Evolutionary conservation across 2,888 invertebrate species (phyloP).

Genomic region (Imbricaverruca yamaguchii): DNA sequence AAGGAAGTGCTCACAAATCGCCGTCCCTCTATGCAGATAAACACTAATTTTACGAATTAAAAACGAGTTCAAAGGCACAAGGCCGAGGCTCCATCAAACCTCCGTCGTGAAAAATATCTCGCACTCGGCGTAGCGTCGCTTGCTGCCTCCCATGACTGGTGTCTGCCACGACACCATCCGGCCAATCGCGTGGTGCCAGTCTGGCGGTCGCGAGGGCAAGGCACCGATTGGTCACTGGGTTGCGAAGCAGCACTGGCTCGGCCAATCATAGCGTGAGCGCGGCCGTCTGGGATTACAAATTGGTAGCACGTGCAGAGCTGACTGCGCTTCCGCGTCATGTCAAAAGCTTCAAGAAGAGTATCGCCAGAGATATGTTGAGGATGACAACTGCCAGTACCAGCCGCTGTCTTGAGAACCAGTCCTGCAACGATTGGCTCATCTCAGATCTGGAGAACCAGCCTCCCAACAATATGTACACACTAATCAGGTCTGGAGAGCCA

Average conservation of each 20-base stretch:
- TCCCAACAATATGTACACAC: not conserved
- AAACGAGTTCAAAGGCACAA: not conserved
- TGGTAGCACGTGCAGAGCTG: not conserved
- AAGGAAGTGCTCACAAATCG: not conserved
- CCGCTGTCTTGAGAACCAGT: conserved; percentile 94
- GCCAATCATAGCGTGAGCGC: not conserved
- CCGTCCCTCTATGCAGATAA: not conserved
- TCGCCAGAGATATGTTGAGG: conserved; percentile 87
- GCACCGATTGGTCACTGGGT: conserved; percentile 14
- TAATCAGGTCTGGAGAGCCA: not conserved
- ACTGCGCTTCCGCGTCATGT: not conserved
- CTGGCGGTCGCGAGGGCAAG: not conserved
- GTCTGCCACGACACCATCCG: not conserved
- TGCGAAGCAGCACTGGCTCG: not conserved
- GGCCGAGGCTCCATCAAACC: not conserved
- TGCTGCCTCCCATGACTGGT: not conserved
- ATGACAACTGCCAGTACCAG: conserved; percentile 86
- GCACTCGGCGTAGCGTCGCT: not conserved
- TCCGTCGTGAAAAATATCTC: conserved; percentile 5
- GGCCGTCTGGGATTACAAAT: not conserved
- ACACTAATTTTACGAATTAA: not conserved
- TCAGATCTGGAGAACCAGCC: not conserved
- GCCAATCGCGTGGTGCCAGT: not conserved
- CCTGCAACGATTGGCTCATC: conserved; percentile 52
- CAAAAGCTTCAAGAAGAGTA: conserved; percentile 57